phyloP scores from a whole-genome alignment of 2,113 vertebrate genomes.

The Podocnemis expansa region DNA sequence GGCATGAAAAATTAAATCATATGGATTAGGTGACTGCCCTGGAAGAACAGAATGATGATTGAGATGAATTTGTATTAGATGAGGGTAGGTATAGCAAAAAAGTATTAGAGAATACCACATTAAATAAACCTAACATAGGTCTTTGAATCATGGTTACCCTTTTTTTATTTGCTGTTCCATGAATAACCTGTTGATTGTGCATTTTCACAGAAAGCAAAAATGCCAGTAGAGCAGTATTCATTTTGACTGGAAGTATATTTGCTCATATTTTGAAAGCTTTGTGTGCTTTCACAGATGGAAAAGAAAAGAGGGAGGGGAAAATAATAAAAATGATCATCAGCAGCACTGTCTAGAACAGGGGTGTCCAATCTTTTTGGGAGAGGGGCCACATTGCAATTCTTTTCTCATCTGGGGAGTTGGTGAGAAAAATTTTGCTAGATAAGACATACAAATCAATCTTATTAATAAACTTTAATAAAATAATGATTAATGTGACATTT shows the following conservation, averaged over 20 bases:
- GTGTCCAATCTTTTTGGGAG: too few relatives aligned
- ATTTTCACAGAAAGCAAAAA: background rate
- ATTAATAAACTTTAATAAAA: too few relatives aligned
- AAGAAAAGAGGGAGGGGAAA: background rate
- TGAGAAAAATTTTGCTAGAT: too few relatives aligned
- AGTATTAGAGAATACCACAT: background rate
- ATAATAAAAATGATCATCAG: background rate
- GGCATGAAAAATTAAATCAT: constrained; percentile 37
- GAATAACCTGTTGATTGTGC: too few relatives aligned
- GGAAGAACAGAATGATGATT: background rate
- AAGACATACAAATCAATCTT: too few relatives aligned
- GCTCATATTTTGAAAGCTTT: background rate
- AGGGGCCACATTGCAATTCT: too few relatives aligned
- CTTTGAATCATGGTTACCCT: background rate
- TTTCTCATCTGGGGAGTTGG: too few relatives aligned
- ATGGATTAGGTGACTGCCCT: constrained; percentile 19
- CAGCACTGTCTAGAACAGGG: background rate
- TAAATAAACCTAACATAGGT: background rate
- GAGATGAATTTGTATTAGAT: background rate
- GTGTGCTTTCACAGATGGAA: background rate
- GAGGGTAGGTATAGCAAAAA: background rate
- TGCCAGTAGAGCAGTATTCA: background rate
- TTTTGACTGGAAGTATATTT: background rate
- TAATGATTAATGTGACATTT: too few relatives aligned
- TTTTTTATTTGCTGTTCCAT: background rate